Evolutionary conservation across 2,888 invertebrate genomes (phyloP), one percentile per base, ranked within the genome.

Genomic region (Epistrophella euchroma): DNA sequence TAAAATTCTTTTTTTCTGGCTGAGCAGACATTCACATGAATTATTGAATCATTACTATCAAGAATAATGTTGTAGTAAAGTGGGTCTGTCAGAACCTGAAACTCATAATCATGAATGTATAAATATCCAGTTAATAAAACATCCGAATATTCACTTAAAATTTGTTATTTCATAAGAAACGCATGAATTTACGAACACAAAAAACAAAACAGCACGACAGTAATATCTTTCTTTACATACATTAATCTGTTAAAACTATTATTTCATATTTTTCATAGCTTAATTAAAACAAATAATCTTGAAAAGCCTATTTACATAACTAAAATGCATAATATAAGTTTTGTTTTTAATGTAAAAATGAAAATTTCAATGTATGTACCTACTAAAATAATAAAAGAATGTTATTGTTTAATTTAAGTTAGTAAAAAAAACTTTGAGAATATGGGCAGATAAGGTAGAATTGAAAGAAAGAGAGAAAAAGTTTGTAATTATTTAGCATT

Each of bases 261-360:
- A 50, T 78, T 68, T 75, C 56, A 47, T 47, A 19, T 17, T 47
- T 19, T 17, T 19, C 11, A 47, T 19, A 47, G 56, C 9, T 55
- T 32, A 17, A 17, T 19, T 47, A 45, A 17, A 19, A 43, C 7
- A 47, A 47, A 64, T 52, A 55, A n/a, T 75, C 74, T 86, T 81
- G 71, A 74, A 83, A 77, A 83, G 82, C 35, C 40, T 88, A 83
- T 86, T 73, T 86, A 88, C 85, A 80, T 35, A 79, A 88, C 68
- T 77, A 82, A 88, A 87, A 88, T 82, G 87, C 88, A 88, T 70
- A 62, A 80, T 7, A 45, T 66, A 25, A 35, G 56, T 72, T 78
- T 74, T 43, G 43, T 79, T 73, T 15, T 17, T 43, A 60, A 62
- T 72, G n/a, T 45, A 11, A 55, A 58, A 56, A 28, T 11, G 15